Percentiles rank a stretch among this genome's conserved stretches.
Evolutionary conservation across 2,888 invertebrate species (phyloP).

Genomic region (Saturnia pavonia): DNA sequence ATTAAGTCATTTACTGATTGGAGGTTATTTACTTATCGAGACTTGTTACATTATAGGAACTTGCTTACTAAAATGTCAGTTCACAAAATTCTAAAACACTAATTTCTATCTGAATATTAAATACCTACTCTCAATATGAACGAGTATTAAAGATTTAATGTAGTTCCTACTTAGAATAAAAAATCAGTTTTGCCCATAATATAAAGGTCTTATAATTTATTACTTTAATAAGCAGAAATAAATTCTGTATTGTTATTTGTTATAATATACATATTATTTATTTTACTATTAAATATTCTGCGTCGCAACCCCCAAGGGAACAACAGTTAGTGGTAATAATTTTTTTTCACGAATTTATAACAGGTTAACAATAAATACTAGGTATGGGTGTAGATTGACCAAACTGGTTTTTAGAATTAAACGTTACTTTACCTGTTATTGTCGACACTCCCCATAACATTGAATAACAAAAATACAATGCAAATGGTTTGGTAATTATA

Average conservation of each 20-base stretch:
- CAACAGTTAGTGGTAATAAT: background rate
- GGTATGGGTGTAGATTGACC: background rate
- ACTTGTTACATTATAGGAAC: no score
- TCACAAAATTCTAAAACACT: no score
- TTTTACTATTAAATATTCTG: background rate
- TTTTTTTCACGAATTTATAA: background rate
- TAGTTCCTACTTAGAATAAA: background rate
- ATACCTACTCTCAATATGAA: no score
- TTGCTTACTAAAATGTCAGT: no score
- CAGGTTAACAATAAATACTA: no score
- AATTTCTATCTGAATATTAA: no score
- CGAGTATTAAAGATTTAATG: no score
- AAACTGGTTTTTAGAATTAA: background rate
- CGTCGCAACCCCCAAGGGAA: background rate
- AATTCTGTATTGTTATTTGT: background rate
- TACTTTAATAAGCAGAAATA: background rate
- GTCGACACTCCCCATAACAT: background rate
- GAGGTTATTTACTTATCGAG: no score
- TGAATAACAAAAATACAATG: background rate
- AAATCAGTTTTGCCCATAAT: background rate
- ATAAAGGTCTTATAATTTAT: background rate
- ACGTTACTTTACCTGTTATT: constrained; percentile 3
- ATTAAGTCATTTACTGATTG: no score
- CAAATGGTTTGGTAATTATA: background rate
- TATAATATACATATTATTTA: no score